These are phyloP conservation scores for Bubo blakistoni DNA, from an alignment of 2,113 vertebrate genomes.

Conservation along the genomic window DNA sequence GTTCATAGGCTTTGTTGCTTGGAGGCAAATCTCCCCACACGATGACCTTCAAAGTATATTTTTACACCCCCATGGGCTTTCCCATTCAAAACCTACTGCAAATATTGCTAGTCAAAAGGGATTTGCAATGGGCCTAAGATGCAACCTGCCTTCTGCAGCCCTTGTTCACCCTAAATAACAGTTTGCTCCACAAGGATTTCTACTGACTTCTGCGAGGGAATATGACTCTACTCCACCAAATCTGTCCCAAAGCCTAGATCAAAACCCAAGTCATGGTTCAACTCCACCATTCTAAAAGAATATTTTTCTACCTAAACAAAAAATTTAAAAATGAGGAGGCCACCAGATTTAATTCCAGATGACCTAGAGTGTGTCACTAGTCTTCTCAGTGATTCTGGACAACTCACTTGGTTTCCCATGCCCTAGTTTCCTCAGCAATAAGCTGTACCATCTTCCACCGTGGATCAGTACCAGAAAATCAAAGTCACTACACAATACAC, in stretches of 20 bases:
- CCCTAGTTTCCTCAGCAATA: not conserved
- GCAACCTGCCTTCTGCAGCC: not conserved
- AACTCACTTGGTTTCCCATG: not conserved
- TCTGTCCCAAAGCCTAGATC: not conserved
- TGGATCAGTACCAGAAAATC: not conserved
- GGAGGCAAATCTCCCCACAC: not conserved
- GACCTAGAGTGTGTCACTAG: not conserved
- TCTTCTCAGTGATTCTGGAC: not conserved
- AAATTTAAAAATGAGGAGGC: not conserved
- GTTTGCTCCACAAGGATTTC: not conserved
- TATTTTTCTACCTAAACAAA: not conserved
- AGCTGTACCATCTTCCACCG: not conserved
- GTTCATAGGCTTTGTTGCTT: not conserved
- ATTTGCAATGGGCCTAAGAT: not conserved
- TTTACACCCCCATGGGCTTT: not conserved
- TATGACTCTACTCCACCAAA: not conserved
- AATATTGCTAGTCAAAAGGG: not conserved
- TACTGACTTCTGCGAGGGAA: not conserved
- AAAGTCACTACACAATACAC: not conserved
- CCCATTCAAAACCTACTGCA: not conserved
- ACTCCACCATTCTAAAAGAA: not conserved
- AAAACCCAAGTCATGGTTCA: not conserved
- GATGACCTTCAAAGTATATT: constrained; percentile 5
- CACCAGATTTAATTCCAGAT: not conserved
- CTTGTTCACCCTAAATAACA: not conserved